phyloP scores from a whole-genome alignment of 2,113 vertebrate species.

The Misgurnus anguillicaudatus region DNA sequence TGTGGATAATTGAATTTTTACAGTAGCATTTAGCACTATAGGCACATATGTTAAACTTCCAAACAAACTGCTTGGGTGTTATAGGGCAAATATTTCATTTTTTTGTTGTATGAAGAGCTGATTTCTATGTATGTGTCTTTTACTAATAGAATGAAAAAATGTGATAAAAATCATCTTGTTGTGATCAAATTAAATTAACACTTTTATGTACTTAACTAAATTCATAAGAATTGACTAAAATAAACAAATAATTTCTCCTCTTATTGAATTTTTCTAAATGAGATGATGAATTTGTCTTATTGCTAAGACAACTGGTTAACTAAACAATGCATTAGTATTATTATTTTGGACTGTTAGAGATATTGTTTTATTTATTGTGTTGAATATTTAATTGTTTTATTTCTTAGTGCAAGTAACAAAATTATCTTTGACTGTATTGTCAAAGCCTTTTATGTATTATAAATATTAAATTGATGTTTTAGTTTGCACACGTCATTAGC shows the following conservation, averaged over 20 bases:
- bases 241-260: not conserved
- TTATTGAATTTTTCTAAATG: not conserved
- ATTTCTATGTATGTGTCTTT: not conserved
- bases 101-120: not conserved
- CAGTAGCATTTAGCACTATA: slow-evolving; percentile 23
- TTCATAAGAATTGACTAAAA: not conserved
- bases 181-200: not conserved
- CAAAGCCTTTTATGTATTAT: no score
- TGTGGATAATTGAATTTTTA: slow-evolving; percentile 44
- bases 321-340: not conserved
- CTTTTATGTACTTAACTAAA: not conserved
- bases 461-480: not conserved
- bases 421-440: no score
- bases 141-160: not conserved
- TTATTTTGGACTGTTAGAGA: not conserved
- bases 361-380: not conserved
- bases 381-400: not conserved
- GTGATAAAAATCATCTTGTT: not conserved
- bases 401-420: not conserved
- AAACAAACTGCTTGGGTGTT: not conserved
- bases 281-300: not conserved
- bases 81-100: slow-evolving; percentile 15
- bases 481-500: not conserved
- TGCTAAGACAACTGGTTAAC: not conserved
- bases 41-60: slow-evolving; percentile 3